Evolutionary conservation across 2,113 vertebrate genomes (phyloP).

Genomic region (Pogonocichla stellata): DNA sequence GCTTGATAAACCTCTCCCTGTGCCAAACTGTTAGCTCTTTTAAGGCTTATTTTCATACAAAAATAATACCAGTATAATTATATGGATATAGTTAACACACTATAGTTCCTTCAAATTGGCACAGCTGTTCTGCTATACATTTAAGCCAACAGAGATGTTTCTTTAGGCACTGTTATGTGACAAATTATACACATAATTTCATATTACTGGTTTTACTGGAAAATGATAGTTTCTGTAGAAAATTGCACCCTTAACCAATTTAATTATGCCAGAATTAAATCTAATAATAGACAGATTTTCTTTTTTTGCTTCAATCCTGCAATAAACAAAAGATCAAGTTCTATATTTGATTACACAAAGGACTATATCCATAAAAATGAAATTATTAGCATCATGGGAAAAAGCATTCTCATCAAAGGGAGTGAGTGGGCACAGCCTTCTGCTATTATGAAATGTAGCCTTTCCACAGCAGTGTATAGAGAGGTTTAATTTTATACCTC

Average conservation of each 20-base stretch:
- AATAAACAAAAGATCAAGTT: background rate
- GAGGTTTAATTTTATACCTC: background rate
- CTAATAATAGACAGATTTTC: background rate
- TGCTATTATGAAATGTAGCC: background rate
- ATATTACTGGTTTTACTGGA: background rate
- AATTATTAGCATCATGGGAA: background rate
- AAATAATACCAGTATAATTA: constrained; percentile 3
- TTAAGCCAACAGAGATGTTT: background rate
- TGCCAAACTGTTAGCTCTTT: background rate
- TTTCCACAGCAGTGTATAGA: background rate
- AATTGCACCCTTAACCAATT: background rate
- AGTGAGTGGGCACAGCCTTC: background rate
- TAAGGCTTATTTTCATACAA: background rate
- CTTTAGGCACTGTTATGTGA: background rate
- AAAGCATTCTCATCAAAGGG: background rate
- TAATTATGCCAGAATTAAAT: background rate
- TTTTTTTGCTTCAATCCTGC: background rate
- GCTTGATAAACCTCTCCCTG: background rate
- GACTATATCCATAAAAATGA: background rate
- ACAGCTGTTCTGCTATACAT: background rate
- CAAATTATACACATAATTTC: background rate
- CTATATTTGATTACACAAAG: background rate
- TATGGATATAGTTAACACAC: background rate
- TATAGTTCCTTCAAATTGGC: background rate
- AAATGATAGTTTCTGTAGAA: background rate